phyloP scores from a whole-genome alignment of 2,113 vertebrate species.

The Ictalurus punctatus region DNA sequence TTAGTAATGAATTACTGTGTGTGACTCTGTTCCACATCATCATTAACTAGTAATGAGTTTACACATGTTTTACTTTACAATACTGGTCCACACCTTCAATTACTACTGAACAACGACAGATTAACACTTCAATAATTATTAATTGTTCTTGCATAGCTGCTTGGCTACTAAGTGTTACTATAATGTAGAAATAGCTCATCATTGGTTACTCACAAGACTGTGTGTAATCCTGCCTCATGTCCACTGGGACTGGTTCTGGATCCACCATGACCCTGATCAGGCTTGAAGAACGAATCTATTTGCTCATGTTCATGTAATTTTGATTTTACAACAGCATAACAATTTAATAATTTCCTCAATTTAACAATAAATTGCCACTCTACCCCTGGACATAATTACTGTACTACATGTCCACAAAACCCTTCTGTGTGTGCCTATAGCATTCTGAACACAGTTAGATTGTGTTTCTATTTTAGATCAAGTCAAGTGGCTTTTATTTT shows the following conservation, averaged over 20 bases:
- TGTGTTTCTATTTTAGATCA: background rate
- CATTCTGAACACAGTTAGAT: background rate
- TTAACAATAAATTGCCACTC: background rate
- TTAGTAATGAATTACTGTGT: background rate
- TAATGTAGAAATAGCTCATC: background rate
- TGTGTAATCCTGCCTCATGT: background rate
- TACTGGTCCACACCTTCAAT: background rate
- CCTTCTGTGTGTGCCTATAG: background rate
- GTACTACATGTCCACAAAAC: background rate
- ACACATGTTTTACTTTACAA: background rate
- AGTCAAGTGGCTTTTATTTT: no score
- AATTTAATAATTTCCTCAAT: background rate
- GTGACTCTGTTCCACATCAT: background rate
- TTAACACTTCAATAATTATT: background rate
- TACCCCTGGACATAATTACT: background rate
- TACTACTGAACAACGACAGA: background rate
- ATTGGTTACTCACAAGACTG: background rate
- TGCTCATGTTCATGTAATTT: background rate
- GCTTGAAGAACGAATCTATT: background rate
- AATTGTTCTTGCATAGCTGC: background rate
- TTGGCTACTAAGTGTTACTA: background rate
- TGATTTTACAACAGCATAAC: background rate
- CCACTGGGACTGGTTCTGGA: background rate
- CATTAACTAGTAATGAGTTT: background rate
- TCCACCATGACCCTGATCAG: background rate